A percentile compares a stretch with the other conserved stretches of the same genome.
These are phyloP conservation scores for Hydropsyche betteni DNA, from an alignment of 2,888 invertebrate species.

Conservation along the genomic window DNA sequence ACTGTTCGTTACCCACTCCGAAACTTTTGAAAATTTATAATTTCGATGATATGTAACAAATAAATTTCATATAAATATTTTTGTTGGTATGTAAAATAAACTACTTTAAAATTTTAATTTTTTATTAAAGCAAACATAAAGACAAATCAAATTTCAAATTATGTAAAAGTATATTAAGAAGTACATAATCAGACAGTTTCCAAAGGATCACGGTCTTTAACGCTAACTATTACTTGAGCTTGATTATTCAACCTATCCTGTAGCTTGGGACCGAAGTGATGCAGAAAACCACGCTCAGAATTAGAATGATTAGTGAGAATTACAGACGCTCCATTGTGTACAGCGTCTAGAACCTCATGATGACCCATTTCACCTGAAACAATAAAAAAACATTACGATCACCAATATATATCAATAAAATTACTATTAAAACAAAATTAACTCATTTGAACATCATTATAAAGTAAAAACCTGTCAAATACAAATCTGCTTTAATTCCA, in stretches of 20 bases:
- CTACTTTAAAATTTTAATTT: not conserved
- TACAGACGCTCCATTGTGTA: constrained; percentile 80
- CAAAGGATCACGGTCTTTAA: constrained; percentile 81
- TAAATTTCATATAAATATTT: not conserved
- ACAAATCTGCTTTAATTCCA: constrained; percentile 78
- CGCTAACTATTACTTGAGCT: constrained; percentile 74
- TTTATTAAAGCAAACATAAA: not conserved
- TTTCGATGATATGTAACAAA: not conserved
- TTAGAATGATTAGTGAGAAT: constrained; percentile 93
- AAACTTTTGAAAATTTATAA: constrained; percentile 15
- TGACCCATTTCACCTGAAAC: constrained; percentile 87
- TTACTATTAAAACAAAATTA: no score
- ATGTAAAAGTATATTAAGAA: no score
- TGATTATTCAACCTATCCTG: constrained; percentile 60
- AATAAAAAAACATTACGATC: no score
- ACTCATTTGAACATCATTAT: no score
- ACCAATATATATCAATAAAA: no score
- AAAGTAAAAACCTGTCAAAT: constrained; percentile 72
- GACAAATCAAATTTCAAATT: no score
- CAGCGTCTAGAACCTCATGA: constrained; percentile 89
- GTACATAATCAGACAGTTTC: constrained; percentile 65
- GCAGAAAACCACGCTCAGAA: constrained; percentile 89
- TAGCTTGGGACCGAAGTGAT: constrained; percentile 64
- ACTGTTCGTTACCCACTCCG: constrained; percentile 36
- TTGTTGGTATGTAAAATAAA: not conserved